Evolutionary conservation across 2,888 invertebrate genomes (phyloP), one percentile per base, ranked within the genome.

Genomic region (Leptopilina drosophilae): DNA sequence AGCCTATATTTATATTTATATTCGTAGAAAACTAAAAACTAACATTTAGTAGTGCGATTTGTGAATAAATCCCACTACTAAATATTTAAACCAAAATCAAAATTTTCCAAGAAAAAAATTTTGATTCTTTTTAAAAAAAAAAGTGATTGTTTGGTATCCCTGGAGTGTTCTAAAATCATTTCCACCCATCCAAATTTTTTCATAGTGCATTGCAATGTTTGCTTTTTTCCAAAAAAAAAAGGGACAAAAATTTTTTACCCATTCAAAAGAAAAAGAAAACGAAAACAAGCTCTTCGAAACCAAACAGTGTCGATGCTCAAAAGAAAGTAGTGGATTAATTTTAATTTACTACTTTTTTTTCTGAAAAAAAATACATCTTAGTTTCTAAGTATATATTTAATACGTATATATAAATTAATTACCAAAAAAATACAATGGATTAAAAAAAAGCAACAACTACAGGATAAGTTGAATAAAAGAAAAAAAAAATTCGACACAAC

Each of bases 321-420:
- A 73, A 73, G 56, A 33, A 73, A 73, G 73, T 73, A 73, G 53
- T 73, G 14, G 73, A 26, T 56, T 53, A 53, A 53, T 14, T 46
- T 67, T 56, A 56, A 73, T 53, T 53, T 73, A 33, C 73, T 73
- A 14, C 73, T 73, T 73, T 73, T 73, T 73, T 69, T 62, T 20
- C 15, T n/a, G 7, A 59, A 59, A 33, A 33, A 56, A 56, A 5
- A 6, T n/a, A 20, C 0, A 20, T 59, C 59, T 59, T n/a, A 62
- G 9, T 62, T 62, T 8, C 20, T 49, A 49, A 49, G 49, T 9
- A 12, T 49, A 49, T 49, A 9, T 49, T 49, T 9, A 8, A 49
- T 49, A 42, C 7, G 42, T 49, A 49, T 9, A 49, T 33, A 33
- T 12, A 11, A 9, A 49, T 49, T 49, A 49, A 9, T 42, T 42